Base-by-base conservation (phyloP, 2,113 vertebrate species). In the Sturnus vulgaris region DNA sequence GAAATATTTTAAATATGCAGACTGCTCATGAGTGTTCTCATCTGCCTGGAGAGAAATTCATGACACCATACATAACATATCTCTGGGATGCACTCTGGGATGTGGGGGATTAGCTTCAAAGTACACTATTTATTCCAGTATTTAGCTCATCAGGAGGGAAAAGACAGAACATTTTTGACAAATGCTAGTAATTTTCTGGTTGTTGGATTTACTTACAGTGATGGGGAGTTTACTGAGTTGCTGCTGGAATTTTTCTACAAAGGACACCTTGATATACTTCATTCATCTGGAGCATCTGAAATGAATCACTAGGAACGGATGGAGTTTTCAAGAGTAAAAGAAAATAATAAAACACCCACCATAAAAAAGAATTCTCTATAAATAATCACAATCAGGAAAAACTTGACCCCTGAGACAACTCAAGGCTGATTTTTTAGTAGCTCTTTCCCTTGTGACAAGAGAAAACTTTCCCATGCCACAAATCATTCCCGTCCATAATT, bases 331-430 rank as follows among this genome's bases (percentile, higher is more conserved):
- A 92, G 75, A 82, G 89, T 85, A 92, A 95, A 89, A 90, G 71
- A 92, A 93, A 93, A 85, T 50, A 91, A 76, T 92, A 90, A 93
- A 96, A 84, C 4, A 2, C 53, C 89, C 73, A 90, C 63, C 89
- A 94, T 84, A 92, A 95, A 96, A 95, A 44, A 16, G 50, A 80
- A 85, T 95, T 95, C 37, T 87, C 81, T 95, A 91, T 92, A 92
- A 95, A 96, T 90, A 95, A 80, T 65, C 81, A 80, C 78, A 79
- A 47, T 82, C 70, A 76, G 81, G 78, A 90, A 95, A 97, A 87
- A 50, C 47, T 90, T 96, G 92, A 73, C 78, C 84, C 81, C 55
- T 61, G 81, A 95, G 86, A 91, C 46, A 72, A 89, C 70, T 42
- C 73, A 82, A 89, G 40, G 52, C 73, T 92, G 69, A 49, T 61